Evolutionary conservation across 2,113 vertebrate species (phyloP).

Genomic region (Pipa parva): DNA sequence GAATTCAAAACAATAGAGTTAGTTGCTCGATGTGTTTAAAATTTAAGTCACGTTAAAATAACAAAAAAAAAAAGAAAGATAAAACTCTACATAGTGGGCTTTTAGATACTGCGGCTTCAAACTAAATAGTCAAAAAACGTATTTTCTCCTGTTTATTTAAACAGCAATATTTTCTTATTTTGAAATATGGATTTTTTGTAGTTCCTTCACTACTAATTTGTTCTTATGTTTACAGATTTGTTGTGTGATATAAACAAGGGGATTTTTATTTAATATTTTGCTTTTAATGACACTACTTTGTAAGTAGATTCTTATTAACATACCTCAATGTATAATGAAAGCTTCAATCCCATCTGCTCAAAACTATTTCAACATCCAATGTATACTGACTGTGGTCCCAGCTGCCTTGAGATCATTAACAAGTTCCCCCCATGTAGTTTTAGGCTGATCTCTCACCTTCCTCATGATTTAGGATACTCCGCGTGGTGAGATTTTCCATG

Average conservation of each 20-base stretch:
- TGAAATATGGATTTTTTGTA: not conserved
- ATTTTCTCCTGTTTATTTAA: slow-evolving; percentile 21
- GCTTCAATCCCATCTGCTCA: too few relatives aligned
- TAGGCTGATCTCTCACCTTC: too few relatives aligned
- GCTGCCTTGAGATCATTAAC: too few relatives aligned
- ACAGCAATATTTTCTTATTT: slow-evolving; percentile 7
- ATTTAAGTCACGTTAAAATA: slow-evolving; percentile 26
- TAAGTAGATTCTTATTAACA: too few relatives aligned
- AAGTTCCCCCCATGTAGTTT: too few relatives aligned
- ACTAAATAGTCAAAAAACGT: not conserved
- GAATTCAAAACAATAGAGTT: slow-evolving; percentile 34
- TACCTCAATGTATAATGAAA: too few relatives aligned
- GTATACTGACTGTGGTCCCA: too few relatives aligned
- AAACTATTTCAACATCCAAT: too few relatives aligned
- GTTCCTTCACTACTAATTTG: not conserved
- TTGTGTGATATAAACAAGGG: not conserved
- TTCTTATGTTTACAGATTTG: not conserved
- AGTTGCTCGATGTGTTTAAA: slow-evolving; percentile 28
- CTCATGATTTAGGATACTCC: too few relatives aligned
- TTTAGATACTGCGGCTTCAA: slow-evolving; percentile 16
- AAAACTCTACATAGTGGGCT: slow-evolving; percentile 5
- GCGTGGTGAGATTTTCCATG: too few relatives aligned
- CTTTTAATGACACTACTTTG: not conserved
- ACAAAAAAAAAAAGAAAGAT: slow-evolving; percentile 7
- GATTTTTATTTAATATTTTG: not conserved